Evolutionary conservation across 2,113 vertebrate species (phyloP).

Genomic region (Lophura nycthemera): DNA sequence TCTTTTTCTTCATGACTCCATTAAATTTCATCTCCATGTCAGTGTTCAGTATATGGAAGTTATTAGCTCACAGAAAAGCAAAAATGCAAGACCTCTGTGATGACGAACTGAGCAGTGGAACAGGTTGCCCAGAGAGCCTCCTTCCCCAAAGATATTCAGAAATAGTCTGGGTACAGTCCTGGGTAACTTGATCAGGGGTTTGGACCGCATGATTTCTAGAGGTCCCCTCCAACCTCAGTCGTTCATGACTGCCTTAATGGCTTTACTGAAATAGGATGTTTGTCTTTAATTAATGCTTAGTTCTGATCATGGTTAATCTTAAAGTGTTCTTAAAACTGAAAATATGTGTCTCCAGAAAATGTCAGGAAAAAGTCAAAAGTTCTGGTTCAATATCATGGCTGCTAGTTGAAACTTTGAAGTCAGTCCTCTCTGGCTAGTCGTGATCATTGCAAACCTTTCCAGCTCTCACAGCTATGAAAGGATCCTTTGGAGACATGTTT

Average conservation of each 20-base stretch:
- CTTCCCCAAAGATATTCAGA: neutral
- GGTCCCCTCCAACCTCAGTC: neutral
- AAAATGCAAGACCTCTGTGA: neutral
- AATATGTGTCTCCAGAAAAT: neutral
- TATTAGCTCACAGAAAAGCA: conserved; percentile 9
- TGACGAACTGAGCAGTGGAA: neutral
- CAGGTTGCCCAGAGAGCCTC: neutral
- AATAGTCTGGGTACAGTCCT: neutral
- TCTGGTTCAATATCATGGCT: neutral
- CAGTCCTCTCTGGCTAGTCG: neutral
- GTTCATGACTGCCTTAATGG: neutral
- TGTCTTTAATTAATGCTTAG: neutral
- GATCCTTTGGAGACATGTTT: neutral
- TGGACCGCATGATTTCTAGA: neutral
- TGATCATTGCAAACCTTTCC: neutral
- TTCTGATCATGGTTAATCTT: neutral
- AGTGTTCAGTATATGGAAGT: conserved; percentile 14
- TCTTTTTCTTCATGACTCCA: conserved; percentile 24
- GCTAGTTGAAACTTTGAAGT: neutral
- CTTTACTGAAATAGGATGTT: neutral
- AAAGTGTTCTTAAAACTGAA: neutral
- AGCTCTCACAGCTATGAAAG: neutral
- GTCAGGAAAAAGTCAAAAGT: neutral
- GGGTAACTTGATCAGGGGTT: neutral
- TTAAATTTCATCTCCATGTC: conserved; percentile 16